Base-by-base conservation (phyloP, 35 echinoderm and acorn worm species). In the Lytechinus pictus region DNA sequence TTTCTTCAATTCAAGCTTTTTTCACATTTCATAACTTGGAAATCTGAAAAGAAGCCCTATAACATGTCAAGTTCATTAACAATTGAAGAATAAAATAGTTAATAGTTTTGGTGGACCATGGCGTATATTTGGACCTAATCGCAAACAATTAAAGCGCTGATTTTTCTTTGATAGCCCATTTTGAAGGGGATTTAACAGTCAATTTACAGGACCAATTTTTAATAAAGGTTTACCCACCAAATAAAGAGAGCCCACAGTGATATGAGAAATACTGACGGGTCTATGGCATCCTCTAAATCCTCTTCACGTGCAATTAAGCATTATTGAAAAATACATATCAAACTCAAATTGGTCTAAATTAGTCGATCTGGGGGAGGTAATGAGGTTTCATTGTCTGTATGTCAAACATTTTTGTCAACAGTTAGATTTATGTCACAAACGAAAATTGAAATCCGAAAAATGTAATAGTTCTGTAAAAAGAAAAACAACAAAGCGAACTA, bases 261-360 rank as follows among this genome's bases (percentile, higher is more conserved):
- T 79, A 24, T 79, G 12, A 19, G 19, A 24, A 24, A 79, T 79
- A 24, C 66, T 79, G 66, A 21, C 88, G 29, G 88, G 29, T 52
- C 3, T 90, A 8, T 90, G 52, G 88, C 13, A 58, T 58, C 56
- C 56, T 2, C 56, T 11, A 90, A 52, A 44, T 90, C 29, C 27
- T 54, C 13, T 90, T 90, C 88, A 90, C 88, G 88, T 90, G 88
- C 88, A 90, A 90, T 90, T 90, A 90, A 90, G 29, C 88, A 90
- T 21, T 21, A 90, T 90, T 90, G 29, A 90, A 54, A 90, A 90
- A 90, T 90, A 90, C 88, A 44, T 90, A 90, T 0, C 88, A 28
- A 44, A 90, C 88, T 90, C 52, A 90, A 54, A 44, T 54, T 54
- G 88, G 29, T 90, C 88, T 29, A 90, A 90, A 90, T 90, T 90